Base-by-base conservation (phyloP, 2,113 vertebrate genomes). In the Arvicanthis niloticus region DNA sequence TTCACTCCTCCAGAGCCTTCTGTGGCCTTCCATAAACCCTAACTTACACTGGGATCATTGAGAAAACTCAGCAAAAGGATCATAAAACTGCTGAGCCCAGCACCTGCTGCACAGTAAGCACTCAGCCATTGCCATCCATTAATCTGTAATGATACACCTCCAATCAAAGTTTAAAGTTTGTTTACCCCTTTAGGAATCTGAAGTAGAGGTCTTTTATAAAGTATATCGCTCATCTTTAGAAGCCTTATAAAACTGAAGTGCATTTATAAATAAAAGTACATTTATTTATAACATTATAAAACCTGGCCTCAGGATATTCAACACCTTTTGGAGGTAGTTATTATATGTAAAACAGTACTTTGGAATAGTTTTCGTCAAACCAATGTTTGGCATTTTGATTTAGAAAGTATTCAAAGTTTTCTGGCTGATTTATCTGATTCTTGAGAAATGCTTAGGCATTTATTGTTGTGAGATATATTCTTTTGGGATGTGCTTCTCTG, bases 221-320 rank as follows among this genome's bases (percentile, higher is more conserved):
- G 76, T 31, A 87, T 37, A 84, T 72, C 68, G 65, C 42, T 81
- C 73, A 73, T 85, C 87, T 95, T 91, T 87, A 93, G 58, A 60
- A 81, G 80, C 51, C n/a, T 96, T 88, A 89, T 91, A 68, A 96
- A 96, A 93, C 12, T 80, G 92, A 90, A 94, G 16, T n/a, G 65
- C 78, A 75, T 88, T 89, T 95, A 89, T n/a, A 86, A 31, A 70
- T 81, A 89, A 94, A 94, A 29, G 9, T 29, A 85, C 90, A 80
- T 96, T 97, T 91, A 96, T 84, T 95, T 94, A 80, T 37, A 70
- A 89, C 94, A 91, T 97, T 84, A 84, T 94, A 85, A 93, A 95
- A 88, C 40, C 9, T 34, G 45, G 31, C 80, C 75, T 94, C 75
- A 89, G 62, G 62, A 75, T 94, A 45, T 5, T 72, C 80, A 84